Conservation (phyloP, 2,113 vertebrate species). For the Pantherophis guttatus region DNA sequence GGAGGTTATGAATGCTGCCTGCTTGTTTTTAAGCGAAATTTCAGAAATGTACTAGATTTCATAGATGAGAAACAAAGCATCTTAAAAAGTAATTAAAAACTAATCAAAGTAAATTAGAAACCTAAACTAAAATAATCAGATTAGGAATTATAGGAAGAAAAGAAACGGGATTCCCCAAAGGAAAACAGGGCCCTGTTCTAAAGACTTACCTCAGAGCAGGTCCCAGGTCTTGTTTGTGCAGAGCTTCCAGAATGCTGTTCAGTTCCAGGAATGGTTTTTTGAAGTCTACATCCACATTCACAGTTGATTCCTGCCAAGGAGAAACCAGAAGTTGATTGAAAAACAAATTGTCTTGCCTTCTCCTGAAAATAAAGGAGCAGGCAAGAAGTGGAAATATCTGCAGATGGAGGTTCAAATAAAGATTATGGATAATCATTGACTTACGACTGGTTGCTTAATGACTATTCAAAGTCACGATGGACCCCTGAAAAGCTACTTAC, state of each 20-base stretch:
- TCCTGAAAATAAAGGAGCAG: background rate
- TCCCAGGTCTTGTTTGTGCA: slow-evolving; percentile 82
- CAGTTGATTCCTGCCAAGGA: slow-evolving; percentile 78
- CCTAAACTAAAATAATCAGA: background rate
- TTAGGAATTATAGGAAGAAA: background rate
- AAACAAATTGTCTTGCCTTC: background rate
- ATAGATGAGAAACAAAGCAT: background rate
- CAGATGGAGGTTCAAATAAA: background rate
- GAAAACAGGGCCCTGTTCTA: background rate
- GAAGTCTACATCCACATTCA: slow-evolving; percentile 86
- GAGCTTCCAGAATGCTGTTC: slow-evolving; percentile 85
- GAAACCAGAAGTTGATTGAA: background rate
- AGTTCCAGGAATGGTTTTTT: slow-evolving; percentile 88
- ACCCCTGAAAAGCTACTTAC: background rate
- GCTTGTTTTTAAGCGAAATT: background rate
- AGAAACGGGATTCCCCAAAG: background rate
- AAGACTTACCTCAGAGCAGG: slow-evolving; percentile 82
- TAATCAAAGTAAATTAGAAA: background rate
- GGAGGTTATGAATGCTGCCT: background rate
- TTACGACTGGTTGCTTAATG: background rate
- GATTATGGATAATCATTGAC: background rate
- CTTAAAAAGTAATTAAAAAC: background rate
- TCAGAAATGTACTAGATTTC: background rate
- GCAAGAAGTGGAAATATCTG: background rate
- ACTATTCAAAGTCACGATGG: background rate